phyloP scores from a whole-genome alignment of 2,888 invertebrate species.

The Pediacus dermestoides region DNA sequence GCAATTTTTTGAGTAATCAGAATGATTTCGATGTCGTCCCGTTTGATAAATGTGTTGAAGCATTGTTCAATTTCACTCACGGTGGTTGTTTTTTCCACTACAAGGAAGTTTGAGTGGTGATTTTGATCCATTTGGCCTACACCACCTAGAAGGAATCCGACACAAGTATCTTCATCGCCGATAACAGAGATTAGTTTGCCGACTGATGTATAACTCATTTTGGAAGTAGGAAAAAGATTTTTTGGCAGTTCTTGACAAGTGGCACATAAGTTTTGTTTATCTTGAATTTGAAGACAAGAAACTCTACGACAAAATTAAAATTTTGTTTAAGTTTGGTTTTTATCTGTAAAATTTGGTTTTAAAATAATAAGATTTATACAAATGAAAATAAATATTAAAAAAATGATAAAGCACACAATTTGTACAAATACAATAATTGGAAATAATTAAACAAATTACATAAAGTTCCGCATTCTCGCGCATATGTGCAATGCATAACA shows the following conservation, averaged over 20 bases:
- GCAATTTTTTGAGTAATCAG: slow-evolving; percentile 98
- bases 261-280: too few species aligned
- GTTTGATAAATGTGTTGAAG: slow-evolving; percentile 89
- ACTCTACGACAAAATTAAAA: too few species aligned
- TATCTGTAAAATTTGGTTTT: too few species aligned
- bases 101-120: slow-evolving; percentile 94
- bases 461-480: slow-evolving; percentile 23
- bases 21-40: slow-evolving; percentile 98
- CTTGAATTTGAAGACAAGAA: too few species aligned
- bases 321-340: too few species aligned
- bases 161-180: slow-evolving; percentile 98
- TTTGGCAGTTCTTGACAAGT: too few species aligned
- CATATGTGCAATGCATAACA: slow-evolving; percentile 20
- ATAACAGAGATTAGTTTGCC: slow-evolving; percentile 93
- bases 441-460: slow-evolving; percentile 22
- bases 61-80: slow-evolving; percentile 96
- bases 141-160: slow-evolving; percentile 95
- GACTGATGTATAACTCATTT: too few species aligned
- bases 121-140: slow-evolving; percentile 98
- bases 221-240: too few species aligned
- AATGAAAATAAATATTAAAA: too few species aligned
- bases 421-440: slow-evolving; percentile 6
- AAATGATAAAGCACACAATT: slow-evolving; percentile 1
- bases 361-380: background rate
- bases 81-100: slow-evolving; percentile 94